Evolutionary conservation across 2,113 vertebrate genomes (phyloP).

Genomic region (Chaenocephalus aceratus): DNA sequence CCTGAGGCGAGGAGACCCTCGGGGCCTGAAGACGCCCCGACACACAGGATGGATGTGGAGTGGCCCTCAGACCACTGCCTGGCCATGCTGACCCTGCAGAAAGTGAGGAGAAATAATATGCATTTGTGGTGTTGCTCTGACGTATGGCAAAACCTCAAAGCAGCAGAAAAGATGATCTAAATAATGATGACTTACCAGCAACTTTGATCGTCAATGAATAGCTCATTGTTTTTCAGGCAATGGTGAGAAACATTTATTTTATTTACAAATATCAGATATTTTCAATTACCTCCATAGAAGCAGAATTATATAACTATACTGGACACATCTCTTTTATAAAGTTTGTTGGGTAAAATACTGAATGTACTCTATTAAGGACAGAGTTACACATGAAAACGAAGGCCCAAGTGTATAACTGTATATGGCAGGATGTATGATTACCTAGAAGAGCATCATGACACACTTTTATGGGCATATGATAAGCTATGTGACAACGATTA

Average conservation of each 20-base stretch:
- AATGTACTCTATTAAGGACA: too few species aligned
- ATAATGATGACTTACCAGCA: not conserved
- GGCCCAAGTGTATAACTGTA: too few species aligned
- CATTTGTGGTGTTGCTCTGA: not conserved
- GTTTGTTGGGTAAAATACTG: too few species aligned
- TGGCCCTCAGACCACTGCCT: slow-evolving; percentile 88
- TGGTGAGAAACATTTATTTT: not conserved
- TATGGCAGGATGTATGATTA: too few species aligned
- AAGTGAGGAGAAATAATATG: not conserved
- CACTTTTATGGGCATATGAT: too few species aligned
- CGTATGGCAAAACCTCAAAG: not conserved
- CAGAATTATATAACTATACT: too few species aligned
- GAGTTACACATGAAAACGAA: too few species aligned
- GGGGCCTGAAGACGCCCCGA: slow-evolving; percentile 74
- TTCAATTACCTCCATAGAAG: too few species aligned
- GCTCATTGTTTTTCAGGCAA: not conserved
- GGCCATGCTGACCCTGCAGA: slow-evolving; percentile 83
- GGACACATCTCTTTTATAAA: too few species aligned
- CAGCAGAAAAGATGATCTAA: not conserved
- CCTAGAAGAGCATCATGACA: too few species aligned
- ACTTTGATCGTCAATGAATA: not conserved
- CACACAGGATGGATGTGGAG: slow-evolving; percentile 86
- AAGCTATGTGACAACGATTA: too few species aligned
- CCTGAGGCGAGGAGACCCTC: slow-evolving; percentile 90
- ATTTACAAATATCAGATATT: too few species aligned